A percentile compares a stretch with the other conserved stretches of the same genome.
Conservation (phyloP, 1,140 invertebrate species). For the Akabosia matsudoensis region DNA sequence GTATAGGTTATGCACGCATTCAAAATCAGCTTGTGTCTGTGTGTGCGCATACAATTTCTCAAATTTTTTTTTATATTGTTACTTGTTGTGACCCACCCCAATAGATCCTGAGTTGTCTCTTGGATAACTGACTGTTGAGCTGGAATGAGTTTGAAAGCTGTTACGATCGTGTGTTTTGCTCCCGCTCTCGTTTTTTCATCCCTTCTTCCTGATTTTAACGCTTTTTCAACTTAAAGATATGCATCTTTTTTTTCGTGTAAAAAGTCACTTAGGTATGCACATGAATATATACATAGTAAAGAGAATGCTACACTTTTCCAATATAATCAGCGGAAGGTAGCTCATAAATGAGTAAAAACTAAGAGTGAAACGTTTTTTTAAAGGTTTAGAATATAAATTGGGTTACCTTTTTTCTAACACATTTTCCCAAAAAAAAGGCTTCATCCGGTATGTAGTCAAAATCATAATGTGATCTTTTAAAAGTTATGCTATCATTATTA, state of each 20-base stretch:
- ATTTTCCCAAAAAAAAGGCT: neutral
- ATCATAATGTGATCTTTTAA: slow-evolving; percentile 16
- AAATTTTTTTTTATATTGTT: neutral
- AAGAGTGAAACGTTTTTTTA: neutral
- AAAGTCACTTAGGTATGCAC: neutral
- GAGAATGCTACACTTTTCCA: neutral
- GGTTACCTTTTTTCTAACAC: slow-evolving; percentile 5
- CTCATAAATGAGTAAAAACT: neutral
- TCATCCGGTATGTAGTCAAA: slow-evolving; percentile 5
- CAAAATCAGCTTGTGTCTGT: too few relatives aligned
- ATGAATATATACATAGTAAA: neutral
- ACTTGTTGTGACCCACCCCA: slow-evolving; percentile 20
- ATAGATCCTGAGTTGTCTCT: slow-evolving; percentile 9
- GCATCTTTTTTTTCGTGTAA: slow-evolving; percentile 22
- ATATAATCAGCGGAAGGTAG: neutral
- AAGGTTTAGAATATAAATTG: slow-evolving; percentile 15
- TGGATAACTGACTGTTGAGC: neutral
- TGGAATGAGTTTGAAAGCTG: neutral
- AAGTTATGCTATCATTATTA: neutral
- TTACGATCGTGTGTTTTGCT: neutral
- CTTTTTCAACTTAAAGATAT: neutral
- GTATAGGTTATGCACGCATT: slow-evolving; percentile 12
- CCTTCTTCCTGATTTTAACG: slow-evolving; percentile 24
- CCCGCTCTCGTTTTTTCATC: neutral
- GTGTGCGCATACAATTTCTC: neutral